Base-by-base conservation (phyloP, 2,888 invertebrate species). In the Brenthis daphne region DNA sequence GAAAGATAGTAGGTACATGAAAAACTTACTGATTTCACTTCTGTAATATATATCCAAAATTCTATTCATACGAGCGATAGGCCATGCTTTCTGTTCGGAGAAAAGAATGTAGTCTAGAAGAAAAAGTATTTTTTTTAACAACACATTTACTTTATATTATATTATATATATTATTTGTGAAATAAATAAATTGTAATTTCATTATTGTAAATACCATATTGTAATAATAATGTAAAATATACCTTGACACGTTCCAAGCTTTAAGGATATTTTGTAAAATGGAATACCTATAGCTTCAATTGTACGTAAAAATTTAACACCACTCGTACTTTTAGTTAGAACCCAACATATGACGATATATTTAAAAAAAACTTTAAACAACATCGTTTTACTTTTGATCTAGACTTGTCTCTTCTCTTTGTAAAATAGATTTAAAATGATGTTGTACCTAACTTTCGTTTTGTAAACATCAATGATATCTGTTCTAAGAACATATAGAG, bases 1-100 rank as follows among this genome's bases (percentile, higher is more conserved):
- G n/a, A 51, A 6, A 51, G 47, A 65, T 73, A 29, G 66, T 29
- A 11, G 2, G 37, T 11, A 8, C 69, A 79, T 79, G 57, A 67
- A 74, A 1, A 43, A 82, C 86, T 84, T 78, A 90, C 90, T 74
- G 43, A 80, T 73, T 24, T 69, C 56, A 71, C 85, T 82, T 74
- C 78, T 82, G 72, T 85, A 91, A 73, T 84, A 85, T 69, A 92
- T 85, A 73, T 91, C 90, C 48, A 90, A 79, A 57, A 92, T 79
- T 68, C 89, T 79, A 68, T 90, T 87, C 37, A 85, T 72, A 67
- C 74, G 75, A 1, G 84, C 75, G 50, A 74, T 75, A 2, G 79
- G 79, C 88, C 88, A 91, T 63, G 86, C 74, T 78, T 82, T 84
- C 73, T 84, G 79, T 68, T 91, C 88, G 4, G 71, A 69, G 70